Conservation (phyloP, 37 sponge, comb jelly and placozoan species). For the Cladorhizidae sp. region DNA sequence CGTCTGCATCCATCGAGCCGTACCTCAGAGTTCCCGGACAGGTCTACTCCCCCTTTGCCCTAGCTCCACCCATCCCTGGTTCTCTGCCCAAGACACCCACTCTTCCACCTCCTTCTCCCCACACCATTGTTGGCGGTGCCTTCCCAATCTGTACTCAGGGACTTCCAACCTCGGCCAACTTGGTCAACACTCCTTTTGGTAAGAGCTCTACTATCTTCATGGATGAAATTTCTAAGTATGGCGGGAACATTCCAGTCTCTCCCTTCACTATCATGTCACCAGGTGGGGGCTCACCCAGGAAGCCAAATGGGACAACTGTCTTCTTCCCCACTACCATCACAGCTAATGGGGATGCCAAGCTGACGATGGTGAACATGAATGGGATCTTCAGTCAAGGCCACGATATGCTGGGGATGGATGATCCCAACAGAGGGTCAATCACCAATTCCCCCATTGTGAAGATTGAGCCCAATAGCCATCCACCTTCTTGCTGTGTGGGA, state of each 20-base stretch:
- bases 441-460: constrained; percentile 47
- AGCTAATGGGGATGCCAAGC: constrained; percentile 60
- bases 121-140: constrained; percentile 56
- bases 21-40: constrained; percentile 39
- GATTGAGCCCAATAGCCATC: constrained; percentile 33
- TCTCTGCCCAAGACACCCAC: constrained; percentile 84
- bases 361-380: constrained; percentile 41
- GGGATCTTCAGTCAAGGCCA: constrained; percentile 22
- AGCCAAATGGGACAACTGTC: constrained; percentile 31
- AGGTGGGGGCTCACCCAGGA: constrained; percentile 40
- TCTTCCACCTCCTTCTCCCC: constrained; percentile 90
- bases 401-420: constrained; percentile 4
- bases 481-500: constrained; percentile 36
- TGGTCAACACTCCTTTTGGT: constrained; percentile 56
- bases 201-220: constrained; percentile 34
- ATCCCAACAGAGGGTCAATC: constrained; percentile 11
- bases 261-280: constrained; percentile 68
- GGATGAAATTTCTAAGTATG: constrained; percentile 52
- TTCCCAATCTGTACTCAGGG: constrained; percentile 60
- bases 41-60: constrained; percentile 67
- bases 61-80: constrained; percentile 64
- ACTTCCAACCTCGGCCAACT: constrained; percentile 47
- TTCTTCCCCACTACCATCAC: constrained; percentile 75
- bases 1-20: constrained; percentile 32
- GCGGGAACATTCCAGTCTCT: constrained; percentile 31